phyloP scores from a whole-genome alignment of 1,140 invertebrate genomes.

The Brachionus rubens region DNA sequence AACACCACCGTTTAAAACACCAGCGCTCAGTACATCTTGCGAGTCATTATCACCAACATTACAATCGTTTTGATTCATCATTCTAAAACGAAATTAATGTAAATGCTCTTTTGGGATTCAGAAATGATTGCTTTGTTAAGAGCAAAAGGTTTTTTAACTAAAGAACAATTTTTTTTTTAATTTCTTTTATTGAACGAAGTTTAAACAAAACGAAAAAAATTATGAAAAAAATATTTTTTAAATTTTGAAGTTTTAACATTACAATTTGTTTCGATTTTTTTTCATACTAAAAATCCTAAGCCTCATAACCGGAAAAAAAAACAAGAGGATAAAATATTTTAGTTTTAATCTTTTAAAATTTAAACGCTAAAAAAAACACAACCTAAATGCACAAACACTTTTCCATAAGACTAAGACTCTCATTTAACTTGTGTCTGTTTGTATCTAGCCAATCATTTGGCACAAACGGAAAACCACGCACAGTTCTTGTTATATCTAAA shows the following conservation, averaged over 20 bases:
- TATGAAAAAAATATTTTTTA: no score
- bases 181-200: no score
- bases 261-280: no score
- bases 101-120: neutral
- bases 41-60: slow-evolving; percentile 19
- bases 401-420: slow-evolving; percentile 26
- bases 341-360: no score
- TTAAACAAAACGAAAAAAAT: no score
- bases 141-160: neutral
- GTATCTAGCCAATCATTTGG: slow-evolving; percentile 32
- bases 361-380: neutral
- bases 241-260: no score
- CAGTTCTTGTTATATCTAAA: neutral
- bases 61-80: slow-evolving; percentile 46
- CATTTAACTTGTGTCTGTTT: neutral
- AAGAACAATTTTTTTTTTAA: neutral
- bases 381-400: slow-evolving; percentile 32
- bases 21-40: neutral
- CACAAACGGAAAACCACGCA: slow-evolving; percentile 35
- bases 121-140: slow-evolving; percentile 19
- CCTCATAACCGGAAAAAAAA: neutral
- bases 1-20: neutral
- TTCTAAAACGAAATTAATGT: neutral
- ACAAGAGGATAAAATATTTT: neutral
- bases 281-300: no score